Base-by-base conservation (phyloP, 2,113 vertebrate species). In the Coryphaenoides rupestris region DNA sequence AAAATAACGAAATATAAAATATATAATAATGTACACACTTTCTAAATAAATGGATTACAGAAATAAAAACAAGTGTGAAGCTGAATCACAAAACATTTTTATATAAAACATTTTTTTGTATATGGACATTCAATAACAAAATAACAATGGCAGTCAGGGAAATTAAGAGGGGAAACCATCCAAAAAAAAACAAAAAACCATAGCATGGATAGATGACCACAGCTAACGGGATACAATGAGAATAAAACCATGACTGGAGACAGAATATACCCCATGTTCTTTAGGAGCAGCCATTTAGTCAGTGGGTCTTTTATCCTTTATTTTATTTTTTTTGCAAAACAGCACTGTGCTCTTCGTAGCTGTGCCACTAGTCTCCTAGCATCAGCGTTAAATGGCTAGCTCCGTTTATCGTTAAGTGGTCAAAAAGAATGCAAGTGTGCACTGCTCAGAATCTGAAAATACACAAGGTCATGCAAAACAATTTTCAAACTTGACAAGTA, bases 121-220 rank as follows among this genome's bases (percentile, higher is more conserved):
- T 90, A 89, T 90, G 86, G 86, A 89, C 90, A 91, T 90, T 90
- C 85, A 91, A 87, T 89, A 87, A 90, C 85, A 88, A 91, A 88
- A 88, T 84, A 75, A 72, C 77, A 84, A 85, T 84, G 89, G 86
- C 84, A 86, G 81, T 86, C 82, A 83, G 79, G 62, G 64, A 40
- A 79, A 72, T 75, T 77, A 58, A 79, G 73, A 78, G 66, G 67
- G 81, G 74, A 46, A 77, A 67, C 78, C 64, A 74, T 86, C 80
- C n/a, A n/a, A n/a, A n/a, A n/a, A n/a, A n/a, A n/a, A n/a, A n/a
- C n/a, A n/a, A 78, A 71, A 84, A 87, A 85, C 73, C 77, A 83
- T 81, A 87, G 82, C 62, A 85, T 78, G 72, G 79, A 84, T 50
- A 50, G n/a, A 50, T 81, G 73, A 82, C 79, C 78, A 84, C 73